Evolutionary conservation across 2,113 vertebrate genomes (phyloP), one percentile per base, ranked within the genome.

Genomic region (Gadus chalcogrammus): DNA sequence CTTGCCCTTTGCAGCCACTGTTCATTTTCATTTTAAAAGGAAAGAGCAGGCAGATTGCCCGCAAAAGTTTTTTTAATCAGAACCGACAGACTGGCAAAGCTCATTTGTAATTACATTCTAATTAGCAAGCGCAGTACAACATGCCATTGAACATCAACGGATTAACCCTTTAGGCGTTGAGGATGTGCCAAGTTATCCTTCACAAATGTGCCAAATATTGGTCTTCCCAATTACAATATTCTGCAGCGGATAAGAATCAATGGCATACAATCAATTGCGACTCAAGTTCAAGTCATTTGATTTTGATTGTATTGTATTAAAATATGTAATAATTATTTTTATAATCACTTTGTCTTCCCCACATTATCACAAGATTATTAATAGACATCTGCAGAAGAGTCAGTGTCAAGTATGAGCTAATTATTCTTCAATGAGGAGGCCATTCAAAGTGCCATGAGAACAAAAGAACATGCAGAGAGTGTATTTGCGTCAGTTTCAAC

Each of bases 121-220:
- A 91, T 92, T 90, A 92, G 84, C 82, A 87, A 81, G 81, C 87
- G 88, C 88, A 90, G 88, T 91, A 83, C 73, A 82, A 82, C 86
- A 84, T 88, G 85, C 83, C 84, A 86, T 90, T 89, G 79, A 86
- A 82, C 83, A 87, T 88, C 79, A 90, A 90, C 90, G 91, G 87
- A 88, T 91, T 89, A 92, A 92, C 89, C 84, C 85, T 86, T 89
- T 56, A 76, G 62, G 72, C 79, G 70, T 70, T 72, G 48, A 27
- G 65, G 53, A 42, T 78, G 78, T 81, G 75, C 15, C 55, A 58
- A 68, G 9, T 15, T 17, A 66, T 68, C 71, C 80, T 85, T 79
- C 74, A 82, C 80, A 81, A 76, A 69, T 68, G 61, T 15, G 62
- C 55, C 70, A 68, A n/a, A 53, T 65, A 63, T 78, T 66, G 69